Conservation (phyloP, 2,888 invertebrate genomes). For the Eupithecia inturbata region DNA sequence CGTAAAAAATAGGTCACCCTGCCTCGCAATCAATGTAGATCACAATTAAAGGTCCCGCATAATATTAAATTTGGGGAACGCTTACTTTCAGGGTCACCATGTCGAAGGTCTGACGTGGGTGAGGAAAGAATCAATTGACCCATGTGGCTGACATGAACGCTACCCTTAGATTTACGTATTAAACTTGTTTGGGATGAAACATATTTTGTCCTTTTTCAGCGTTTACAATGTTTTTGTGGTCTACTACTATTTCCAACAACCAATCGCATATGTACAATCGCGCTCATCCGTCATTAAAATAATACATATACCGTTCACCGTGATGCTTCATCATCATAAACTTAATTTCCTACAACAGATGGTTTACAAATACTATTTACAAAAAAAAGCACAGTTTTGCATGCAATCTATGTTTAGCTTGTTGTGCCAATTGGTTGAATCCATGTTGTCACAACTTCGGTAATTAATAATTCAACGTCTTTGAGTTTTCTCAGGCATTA, state of each 20-base stretch:
- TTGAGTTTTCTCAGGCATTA: slow-evolving; percentile 7
- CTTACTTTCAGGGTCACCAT: slow-evolving; percentile 39
- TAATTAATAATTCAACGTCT: slow-evolving; percentile 50
- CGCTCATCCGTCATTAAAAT: neutral
- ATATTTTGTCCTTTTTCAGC: neutral
- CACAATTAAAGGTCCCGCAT: slow-evolving; percentile 22
- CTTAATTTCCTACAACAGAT: neutral
- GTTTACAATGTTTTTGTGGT: no score
- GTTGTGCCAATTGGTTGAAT: slow-evolving; percentile 27
- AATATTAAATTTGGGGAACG: slow-evolving; percentile 36
- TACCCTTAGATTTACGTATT: slow-evolving; percentile 7
- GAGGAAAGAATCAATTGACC: slow-evolving; percentile 38
- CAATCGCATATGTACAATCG: neutral
- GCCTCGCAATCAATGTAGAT: slow-evolving; percentile 3
- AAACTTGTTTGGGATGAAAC: neutral
- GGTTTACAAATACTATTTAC: neutral
- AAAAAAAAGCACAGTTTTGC: neutral
- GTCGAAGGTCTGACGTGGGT: slow-evolving; percentile 43
- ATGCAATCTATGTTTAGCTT: slow-evolving; percentile 29
- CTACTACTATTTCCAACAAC: neutral
- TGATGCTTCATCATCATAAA: neutral
- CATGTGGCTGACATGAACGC: slow-evolving; percentile 29
- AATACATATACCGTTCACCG: neutral
- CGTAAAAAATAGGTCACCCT: slow-evolving; percentile 15
- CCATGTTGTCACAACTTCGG: slow-evolving; percentile 33